These are phyloP conservation scores for Nothoprocta perdicaria DNA, from an alignment of 2,113 vertebrate genomes.

Conservation along the genomic window DNA sequence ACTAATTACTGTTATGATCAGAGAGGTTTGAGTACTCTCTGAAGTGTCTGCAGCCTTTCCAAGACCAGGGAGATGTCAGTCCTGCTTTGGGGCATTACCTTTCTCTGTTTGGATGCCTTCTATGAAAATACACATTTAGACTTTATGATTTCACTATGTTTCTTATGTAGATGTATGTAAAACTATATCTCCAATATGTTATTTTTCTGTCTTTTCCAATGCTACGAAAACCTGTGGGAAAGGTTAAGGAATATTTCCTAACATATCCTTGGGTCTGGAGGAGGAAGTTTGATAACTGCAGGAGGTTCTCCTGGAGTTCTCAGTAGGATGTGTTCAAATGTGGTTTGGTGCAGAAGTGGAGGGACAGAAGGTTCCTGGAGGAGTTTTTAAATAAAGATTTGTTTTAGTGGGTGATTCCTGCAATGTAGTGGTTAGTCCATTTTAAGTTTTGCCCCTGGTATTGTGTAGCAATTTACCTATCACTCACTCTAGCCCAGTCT, in stretches of 20 bases:
- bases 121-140: background rate
- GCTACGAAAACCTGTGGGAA: background rate
- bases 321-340: background rate
- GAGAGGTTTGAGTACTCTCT: background rate
- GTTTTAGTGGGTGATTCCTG: too few relatives aligned
- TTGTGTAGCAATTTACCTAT: background rate
- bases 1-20: background rate
- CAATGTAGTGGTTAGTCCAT: background rate
- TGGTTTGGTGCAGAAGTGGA: background rate
- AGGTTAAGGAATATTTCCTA: background rate
- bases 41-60: background rate
- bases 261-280: background rate
- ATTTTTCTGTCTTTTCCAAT: background rate
- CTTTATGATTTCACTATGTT: background rate
- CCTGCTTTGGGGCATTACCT: background rate
- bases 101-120: background rate
- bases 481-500: background rate
- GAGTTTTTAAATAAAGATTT: background rate
- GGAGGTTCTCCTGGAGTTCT: background rate
- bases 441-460: background rate
- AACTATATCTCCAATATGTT: too few relatives aligned
- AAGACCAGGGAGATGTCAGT: background rate
- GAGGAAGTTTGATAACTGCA: background rate
- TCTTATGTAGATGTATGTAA: too few relatives aligned
- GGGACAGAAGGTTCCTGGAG: background rate